Percentiles rank a stretch among this genome's conserved stretches.
Conservation (phyloP, 2,113 vertebrate genomes). For the Colaptes auratus region DNA sequence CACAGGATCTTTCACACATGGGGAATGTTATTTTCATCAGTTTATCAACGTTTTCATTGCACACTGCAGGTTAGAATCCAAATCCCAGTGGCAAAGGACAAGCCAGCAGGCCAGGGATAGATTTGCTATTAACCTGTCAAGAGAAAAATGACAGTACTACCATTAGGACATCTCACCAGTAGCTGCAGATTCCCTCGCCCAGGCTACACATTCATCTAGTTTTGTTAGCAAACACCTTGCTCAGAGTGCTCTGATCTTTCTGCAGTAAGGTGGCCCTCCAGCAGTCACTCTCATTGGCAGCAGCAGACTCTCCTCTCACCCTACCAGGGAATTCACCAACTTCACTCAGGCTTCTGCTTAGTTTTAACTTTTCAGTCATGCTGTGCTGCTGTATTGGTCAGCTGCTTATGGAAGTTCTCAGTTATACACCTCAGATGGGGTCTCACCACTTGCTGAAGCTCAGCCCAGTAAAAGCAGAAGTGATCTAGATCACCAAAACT, state of each 20-base stretch:
- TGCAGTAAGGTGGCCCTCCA: background rate
- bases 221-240: background rate
- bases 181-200: background rate
- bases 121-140: background rate
- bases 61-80: background rate
- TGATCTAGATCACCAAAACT: background rate
- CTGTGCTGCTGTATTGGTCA: background rate
- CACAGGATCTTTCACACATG: background rate
- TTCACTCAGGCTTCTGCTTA: background rate
- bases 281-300: background rate
- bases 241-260: background rate
- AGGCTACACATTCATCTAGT: background rate
- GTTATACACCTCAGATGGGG: background rate
- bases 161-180: background rate
- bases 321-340: background rate
- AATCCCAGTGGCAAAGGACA: background rate
- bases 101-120: background rate
- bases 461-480: background rate
- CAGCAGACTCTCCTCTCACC: background rate
- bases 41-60: background rate
- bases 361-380: background rate
- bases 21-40: background rate
- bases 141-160: background rate
- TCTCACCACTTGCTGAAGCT: background rate
- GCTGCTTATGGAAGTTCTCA: background rate